Evolutionary conservation across 2,797 vertebrate species (phyloP), one percentile per base, ranked within the genome.

Genomic region (Taeniopygia guttata): DNA sequence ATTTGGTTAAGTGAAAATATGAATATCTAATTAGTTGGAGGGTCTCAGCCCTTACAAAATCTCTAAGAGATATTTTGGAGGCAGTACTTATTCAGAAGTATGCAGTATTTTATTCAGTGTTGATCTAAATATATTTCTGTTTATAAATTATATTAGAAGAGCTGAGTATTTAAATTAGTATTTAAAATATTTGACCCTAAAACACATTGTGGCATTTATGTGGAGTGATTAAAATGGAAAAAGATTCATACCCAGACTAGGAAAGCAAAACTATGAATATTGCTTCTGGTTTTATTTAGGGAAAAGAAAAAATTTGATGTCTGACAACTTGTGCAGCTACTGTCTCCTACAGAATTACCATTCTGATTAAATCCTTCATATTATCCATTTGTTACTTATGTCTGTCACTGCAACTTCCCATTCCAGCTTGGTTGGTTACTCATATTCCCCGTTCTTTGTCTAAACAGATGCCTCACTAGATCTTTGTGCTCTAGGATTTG

Each of bases 401-500:
- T 83, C 45, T 96, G 34, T 78, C 15, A 3, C 62, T 82, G 30
- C 49, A 87, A 0, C 86, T 95, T 90, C 84, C 64, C 84, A 11
- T 92, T 95, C 78, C 69, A 76, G 87, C 87, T 89, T 63, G 45
- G 67, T 84, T 64, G 63, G 62, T 91, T 95, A 73, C 73, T 90
- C 55, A 36, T 63, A 29, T 66, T 89, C 66, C 55, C 66, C 26
- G 23, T 72, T 69, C 69, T 83, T 78, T 79, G 69, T 81, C 36
- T 74, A 19, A 85, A 54, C 30, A 69, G 46, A 43, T 66, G 40
- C 66, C 59, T 93, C 32, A 7, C 30, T 64, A 54, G 22, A 15
- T 75, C 20, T 84, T 89, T 85, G 56, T 87, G n/a, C 49, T 76
- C 13, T 58, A 64, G 62, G 58, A 80, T 87, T 72, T 85, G 19